Percentiles rank a stretch among this genome's conserved stretches.
Evolutionary conservation across 2,888 invertebrate genomes (phyloP).

Genomic region (Amphipoea oculea): DNA sequence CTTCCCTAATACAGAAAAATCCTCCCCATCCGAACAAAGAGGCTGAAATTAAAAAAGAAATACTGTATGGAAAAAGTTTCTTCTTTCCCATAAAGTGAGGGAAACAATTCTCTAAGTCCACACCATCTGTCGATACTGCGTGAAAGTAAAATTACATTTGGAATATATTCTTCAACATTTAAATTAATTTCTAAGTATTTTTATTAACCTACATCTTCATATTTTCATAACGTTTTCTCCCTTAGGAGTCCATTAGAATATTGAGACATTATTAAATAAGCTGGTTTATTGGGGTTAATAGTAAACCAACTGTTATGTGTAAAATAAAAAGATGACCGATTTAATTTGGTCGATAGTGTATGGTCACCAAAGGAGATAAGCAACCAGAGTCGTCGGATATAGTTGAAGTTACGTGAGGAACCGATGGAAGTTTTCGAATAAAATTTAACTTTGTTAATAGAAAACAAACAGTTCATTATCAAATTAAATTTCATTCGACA

Average conservation of each 20-base stretch:
- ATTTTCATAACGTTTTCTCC: background rate
- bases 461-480: no score
- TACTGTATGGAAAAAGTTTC: constrained; percentile 59
- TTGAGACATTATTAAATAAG: background rate
- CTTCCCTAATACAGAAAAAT: constrained; percentile 22
- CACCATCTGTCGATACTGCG: constrained; percentile 58
- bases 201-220: background rate
- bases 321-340: background rate
- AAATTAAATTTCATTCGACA: no score
- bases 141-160: constrained; percentile 46
- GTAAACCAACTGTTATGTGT: constrained; percentile 7
- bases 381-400: no score
- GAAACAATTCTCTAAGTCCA: constrained; percentile 53
- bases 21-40: constrained; percentile 31
- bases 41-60: constrained; percentile 58
- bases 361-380: no score
- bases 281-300: background rate
- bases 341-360: constrained; percentile 11
- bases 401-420: no score
- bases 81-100: constrained; percentile 43
- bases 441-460: no score
- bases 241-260: background rate
- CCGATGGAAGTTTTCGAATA: no score
- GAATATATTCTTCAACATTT: constrained; percentile 40
- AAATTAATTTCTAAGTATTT: constrained; percentile 42